phyloP scores from a whole-genome alignment of 92 coral and sea anemone species.

The Porites divaricata region DNA sequence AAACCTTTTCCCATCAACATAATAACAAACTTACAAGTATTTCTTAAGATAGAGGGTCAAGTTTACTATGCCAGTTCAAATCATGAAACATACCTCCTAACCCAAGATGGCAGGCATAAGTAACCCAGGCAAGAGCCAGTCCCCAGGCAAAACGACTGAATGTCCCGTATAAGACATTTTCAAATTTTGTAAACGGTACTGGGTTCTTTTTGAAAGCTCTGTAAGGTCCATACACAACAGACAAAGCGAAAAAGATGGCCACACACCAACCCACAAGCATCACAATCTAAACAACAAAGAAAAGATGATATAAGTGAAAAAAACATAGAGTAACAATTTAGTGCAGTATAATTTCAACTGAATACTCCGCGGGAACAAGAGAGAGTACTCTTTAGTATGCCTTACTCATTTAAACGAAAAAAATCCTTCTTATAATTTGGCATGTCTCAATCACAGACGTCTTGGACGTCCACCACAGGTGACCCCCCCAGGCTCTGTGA shows the following conservation, averaged over 20 bases:
- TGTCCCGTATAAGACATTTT: conserved; percentile 76
- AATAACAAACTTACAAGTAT: neutral
- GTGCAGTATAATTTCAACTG: too few species aligned
- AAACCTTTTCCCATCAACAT: too few species aligned
- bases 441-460: too few species aligned
- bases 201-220: conserved; percentile 31
- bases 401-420: too few species aligned
- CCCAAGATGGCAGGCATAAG: conserved; percentile 75
- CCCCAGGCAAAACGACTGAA: conserved; percentile 84
- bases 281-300: neutral
- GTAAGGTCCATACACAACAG: conserved; percentile 74
- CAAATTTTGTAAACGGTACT: conserved; percentile 63
- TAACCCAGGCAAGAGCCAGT: conserved; percentile 86
- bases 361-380: too few species aligned
- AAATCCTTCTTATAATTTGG: too few species aligned
- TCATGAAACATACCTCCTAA: conserved; percentile 60
- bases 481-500: too few species aligned
- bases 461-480: too few species aligned
- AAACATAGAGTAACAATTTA: too few species aligned
- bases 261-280: conserved; percentile 71
- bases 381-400: too few species aligned
- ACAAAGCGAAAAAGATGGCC: conserved; percentile 59
- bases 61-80: neutral
- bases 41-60: neutral
- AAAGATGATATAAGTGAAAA: neutral